phyloP scores from a whole-genome alignment of 2,888 invertebrate genomes.

The Portevinia maculata region DNA sequence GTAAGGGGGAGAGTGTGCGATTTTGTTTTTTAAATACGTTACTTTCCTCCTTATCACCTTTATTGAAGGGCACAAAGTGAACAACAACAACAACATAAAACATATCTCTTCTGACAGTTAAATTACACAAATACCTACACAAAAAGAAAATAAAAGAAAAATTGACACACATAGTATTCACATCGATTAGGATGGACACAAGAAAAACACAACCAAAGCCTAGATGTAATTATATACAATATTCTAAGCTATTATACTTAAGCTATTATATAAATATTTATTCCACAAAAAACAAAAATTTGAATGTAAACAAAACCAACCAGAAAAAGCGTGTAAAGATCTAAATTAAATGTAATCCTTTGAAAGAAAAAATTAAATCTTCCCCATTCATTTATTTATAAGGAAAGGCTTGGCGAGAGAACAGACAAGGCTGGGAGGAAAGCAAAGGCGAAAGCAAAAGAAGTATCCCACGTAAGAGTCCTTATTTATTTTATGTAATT shows the following conservation, averaged over 20 bases:
- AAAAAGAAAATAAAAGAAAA: neutral
- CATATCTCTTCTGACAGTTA: slow-evolving; percentile 59
- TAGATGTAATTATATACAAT: slow-evolving; percentile 31
- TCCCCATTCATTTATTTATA: slow-evolving; percentile 41
- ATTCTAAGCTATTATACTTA: slow-evolving; percentile 49
- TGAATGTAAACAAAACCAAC: slow-evolving; percentile 64
- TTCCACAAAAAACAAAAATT: slow-evolving; percentile 26
- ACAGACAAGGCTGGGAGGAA: too few relatives aligned
- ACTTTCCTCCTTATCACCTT: slow-evolving; percentile 33
- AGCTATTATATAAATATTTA: slow-evolving; percentile 44
- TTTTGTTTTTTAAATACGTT: neutral
- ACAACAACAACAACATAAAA: slow-evolving; percentile 55
- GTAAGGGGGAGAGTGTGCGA: slow-evolving; percentile 2
- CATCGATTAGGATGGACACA: slow-evolving; percentile 5
- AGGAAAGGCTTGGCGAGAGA: slow-evolving; percentile 1
- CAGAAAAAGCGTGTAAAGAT: slow-evolving; percentile 72
- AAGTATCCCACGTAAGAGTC: too few relatives aligned
- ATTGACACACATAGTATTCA: slow-evolving; percentile 38
- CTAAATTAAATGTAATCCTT: slow-evolving; percentile 73
- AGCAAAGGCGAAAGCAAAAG: too few relatives aligned
- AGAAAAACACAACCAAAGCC: slow-evolving; percentile 5
- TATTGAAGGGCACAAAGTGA: slow-evolving; percentile 68
- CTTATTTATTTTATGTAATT: too few relatives aligned
- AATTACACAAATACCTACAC: slow-evolving; percentile 24
- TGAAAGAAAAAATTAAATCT: slow-evolving; percentile 44